Conservation (phyloP, 1,140 invertebrate species). For the Helicoverpa zea region DNA sequence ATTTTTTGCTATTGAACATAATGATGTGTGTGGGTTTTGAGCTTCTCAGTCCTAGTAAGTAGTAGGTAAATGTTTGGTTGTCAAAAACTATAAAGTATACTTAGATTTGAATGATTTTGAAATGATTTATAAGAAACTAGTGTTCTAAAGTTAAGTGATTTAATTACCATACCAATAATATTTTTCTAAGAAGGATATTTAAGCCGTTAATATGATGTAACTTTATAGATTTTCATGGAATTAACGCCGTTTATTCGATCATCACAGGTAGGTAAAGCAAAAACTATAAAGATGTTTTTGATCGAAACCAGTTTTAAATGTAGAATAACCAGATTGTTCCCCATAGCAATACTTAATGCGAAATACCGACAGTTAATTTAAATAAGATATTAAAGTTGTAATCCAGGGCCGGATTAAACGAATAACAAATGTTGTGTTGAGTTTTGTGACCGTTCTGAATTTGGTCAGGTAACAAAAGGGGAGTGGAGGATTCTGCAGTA, state of each 20-base stretch:
- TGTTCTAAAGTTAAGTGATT: too few species aligned
- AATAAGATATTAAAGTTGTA: slow-evolving; percentile 46
- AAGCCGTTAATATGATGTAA: neutral
- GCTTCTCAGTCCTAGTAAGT: neutral
- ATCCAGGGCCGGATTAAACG: slow-evolving; percentile 15
- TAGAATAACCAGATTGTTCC: slow-evolving; percentile 40
- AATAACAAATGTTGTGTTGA: neutral
- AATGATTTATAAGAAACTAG: too few species aligned
- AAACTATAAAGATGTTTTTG: slow-evolving; percentile 24
- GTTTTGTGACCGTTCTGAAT: neutral
- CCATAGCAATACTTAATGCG: slow-evolving; percentile 30
- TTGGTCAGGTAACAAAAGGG: neutral
- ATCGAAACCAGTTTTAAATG: slow-evolving; percentile 34
- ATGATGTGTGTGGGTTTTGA: neutral
- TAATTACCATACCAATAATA: too few species aligned
- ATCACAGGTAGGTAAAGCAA: slow-evolving; percentile 18
- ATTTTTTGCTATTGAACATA: slow-evolving; percentile 8
- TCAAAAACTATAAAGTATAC: neutral
- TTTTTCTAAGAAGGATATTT: too few species aligned
- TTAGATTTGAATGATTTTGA: neutral
- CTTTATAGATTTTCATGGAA: slow-evolving; percentile 1
- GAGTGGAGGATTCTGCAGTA: too few species aligned
- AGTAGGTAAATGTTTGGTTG: neutral
- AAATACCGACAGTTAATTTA: slow-evolving; percentile 30
- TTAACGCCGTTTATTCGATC: slow-evolving; percentile 14